Base-by-base conservation (phyloP, 1,140 invertebrate genomes). In the Platorchestia sp. region DNA sequence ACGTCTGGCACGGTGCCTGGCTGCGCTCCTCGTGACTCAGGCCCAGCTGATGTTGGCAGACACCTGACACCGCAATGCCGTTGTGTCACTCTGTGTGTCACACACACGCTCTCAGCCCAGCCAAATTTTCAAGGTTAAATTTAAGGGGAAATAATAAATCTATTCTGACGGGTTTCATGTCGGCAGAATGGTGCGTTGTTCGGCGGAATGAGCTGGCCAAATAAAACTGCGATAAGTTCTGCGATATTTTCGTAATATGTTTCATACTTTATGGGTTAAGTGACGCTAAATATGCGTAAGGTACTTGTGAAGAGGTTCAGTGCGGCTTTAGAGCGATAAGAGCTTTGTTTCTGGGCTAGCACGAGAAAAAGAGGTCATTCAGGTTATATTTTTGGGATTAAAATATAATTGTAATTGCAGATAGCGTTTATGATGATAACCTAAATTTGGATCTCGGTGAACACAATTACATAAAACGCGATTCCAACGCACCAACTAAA, bases 11-110 rank as follows among this genome's bases (percentile, higher is more conserved):
- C 91, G 0, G 43, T 47, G 43, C 91, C 91, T 90, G 91, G 1
- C 7, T 93, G 43, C 45, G 36, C 45, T 36, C 36, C 45, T 14
- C 36, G 45, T 93, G 91, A 93, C 43, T 93, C 91, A 93, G 45
- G 22, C 45, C 43, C 91, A 93, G 91, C 91, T 93, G 91, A 93
- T 93, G 91, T 93, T 93, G 91, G 91, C 91, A 93, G 91, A 93
- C 91, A 93, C 91, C 44, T 93, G 91, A 93, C 91, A 93, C 91
- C 89, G 22, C 89, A 44, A 41, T 44, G n/a, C 44, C 43, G 45
- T 45, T 93, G 91, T 93, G 91, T 93, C 91, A 47, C 43, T 93
- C 91, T 93, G 91, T 90, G 87, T 93, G 91, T 93, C 91, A 93
- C 91, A 45, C 45, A 45, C 43, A 22, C 19, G 91, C 45, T 40